Percentiles rank a stretch among this genome's conserved stretches.
Evolutionary conservation across 2,797 vertebrate species (phyloP).

Genomic region (Nyctibius grandis): DNA sequence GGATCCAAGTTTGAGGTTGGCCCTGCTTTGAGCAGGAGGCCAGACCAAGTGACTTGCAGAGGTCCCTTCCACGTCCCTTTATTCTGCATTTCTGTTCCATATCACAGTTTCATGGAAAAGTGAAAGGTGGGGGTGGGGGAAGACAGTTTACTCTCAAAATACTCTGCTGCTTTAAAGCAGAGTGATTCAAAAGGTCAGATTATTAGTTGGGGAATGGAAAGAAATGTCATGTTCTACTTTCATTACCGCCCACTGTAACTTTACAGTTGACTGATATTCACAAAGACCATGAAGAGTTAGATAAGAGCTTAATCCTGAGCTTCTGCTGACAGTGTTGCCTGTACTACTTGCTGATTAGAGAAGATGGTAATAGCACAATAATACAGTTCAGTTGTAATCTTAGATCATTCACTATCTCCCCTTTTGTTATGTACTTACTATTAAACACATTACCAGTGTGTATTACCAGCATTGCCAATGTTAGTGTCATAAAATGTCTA

Average conservation of each 20-base stretch:
- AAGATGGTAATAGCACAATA: not conserved
- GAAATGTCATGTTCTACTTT: constrained; percentile 60
- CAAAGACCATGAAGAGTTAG: not conserved
- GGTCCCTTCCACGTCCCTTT: not conserved
- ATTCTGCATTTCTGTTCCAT: not conserved
- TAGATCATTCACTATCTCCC: not conserved
- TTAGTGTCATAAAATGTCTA: not conserved
- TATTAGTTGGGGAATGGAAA: constrained; percentile 26
- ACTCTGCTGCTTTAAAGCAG: not conserved
- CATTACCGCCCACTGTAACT: constrained; percentile 37
- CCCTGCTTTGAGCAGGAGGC: not conserved
- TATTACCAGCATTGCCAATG: not conserved
- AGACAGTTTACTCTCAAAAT: not conserved
- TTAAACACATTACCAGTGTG: not conserved
- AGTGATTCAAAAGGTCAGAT: constrained; percentile 55
- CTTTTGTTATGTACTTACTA: not conserved
- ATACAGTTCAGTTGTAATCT: not conserved
- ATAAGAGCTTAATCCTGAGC: not conserved
- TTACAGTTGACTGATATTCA: not conserved
- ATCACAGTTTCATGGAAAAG: not conserved
- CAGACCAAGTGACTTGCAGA: not conserved
- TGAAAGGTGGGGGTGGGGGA: not conserved
- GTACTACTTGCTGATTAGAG: not conserved
- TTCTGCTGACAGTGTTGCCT: not conserved
- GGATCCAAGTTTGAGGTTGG: not conserved